phyloP scores from a whole-genome alignment of 2,888 invertebrate species.

The Drosophila gaucha region DNA sequence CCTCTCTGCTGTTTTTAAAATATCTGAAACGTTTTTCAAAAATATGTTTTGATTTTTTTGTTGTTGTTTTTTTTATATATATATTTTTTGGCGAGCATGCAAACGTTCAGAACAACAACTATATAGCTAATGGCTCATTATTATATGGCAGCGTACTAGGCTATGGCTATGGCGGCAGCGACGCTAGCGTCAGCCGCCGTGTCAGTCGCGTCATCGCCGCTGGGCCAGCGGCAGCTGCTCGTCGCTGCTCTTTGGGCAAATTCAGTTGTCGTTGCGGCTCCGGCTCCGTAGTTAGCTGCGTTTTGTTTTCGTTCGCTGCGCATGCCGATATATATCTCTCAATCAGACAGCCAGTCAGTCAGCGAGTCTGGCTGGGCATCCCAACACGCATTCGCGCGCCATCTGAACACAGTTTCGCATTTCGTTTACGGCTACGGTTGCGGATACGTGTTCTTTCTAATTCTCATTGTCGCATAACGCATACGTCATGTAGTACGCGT shows the following conservation, averaged over 20 bases:
- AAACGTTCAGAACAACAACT: constrained; percentile 10
- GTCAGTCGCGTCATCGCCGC: constrained; percentile 42
- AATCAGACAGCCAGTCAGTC: constrained; percentile 2
- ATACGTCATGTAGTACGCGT: constrained; percentile 65
- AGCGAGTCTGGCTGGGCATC: constrained; percentile 57
- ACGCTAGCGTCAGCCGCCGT: constrained; percentile 32
- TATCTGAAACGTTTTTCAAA: constrained; percentile 18
- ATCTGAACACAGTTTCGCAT: constrained; percentile 3
- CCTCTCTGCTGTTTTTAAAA: constrained; percentile 12
- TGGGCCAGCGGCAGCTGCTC: constrained; percentile 46
- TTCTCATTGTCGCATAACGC: constrained; percentile 43
- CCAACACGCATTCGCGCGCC: constrained; percentile 37
- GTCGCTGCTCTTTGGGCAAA: constrained; percentile 46
- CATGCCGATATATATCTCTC: constrained; percentile 54
- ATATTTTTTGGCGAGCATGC: constrained; percentile 42
- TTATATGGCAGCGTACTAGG: constrained; percentile 37
- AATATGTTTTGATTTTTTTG: constrained; percentile 34
- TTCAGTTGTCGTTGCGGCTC: constrained; percentile 61
- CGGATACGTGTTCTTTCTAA: constrained; percentile 35
- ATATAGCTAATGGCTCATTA: constrained; percentile 56
- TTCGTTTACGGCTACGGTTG: constrained; percentile 5
- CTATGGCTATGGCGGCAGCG: constrained; percentile 23
- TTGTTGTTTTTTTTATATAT: neutral
- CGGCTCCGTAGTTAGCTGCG: constrained; percentile 56
- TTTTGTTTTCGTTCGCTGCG: constrained; percentile 41